Percentiles rank a stretch among this genome's conserved stretches.
Evolutionary conservation across 2,113 vertebrate species (phyloP).

Genomic region (Myodes glareolus): DNA sequence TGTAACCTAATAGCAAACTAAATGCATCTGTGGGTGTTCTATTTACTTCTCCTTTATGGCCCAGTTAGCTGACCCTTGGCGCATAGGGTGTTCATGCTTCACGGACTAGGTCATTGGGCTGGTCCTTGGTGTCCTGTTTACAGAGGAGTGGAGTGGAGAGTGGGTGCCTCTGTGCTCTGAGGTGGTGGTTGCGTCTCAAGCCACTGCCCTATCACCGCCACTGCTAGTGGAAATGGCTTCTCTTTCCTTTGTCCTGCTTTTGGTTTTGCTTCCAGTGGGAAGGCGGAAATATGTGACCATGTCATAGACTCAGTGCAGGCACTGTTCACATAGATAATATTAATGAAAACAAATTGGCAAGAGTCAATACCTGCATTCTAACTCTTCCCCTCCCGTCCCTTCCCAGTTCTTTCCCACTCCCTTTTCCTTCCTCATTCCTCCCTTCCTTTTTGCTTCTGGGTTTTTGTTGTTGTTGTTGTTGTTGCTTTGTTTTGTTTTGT

Average conservation of each 20-base stretch:
- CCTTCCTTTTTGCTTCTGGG: background rate
- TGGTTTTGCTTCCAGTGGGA: conserved; percentile 13
- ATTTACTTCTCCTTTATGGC: conserved; percentile 52
- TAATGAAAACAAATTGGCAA: conserved; percentile 17
- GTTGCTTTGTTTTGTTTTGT: too few relatives aligned
- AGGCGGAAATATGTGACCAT: background rate
- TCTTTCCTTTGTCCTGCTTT: conserved; percentile 20
- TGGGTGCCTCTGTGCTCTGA: background rate
- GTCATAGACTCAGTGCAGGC: background rate
- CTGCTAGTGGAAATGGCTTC: background rate
- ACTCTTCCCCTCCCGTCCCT: background rate
- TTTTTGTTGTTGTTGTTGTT: too few relatives aligned
- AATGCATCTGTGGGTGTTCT: conserved; percentile 31
- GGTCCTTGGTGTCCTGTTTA: background rate
- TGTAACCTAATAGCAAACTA: background rate
- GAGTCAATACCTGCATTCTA: conserved; percentile 6
- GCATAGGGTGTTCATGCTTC: background rate
- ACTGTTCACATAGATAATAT: background rate
- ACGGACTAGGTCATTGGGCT: conserved; percentile 36
- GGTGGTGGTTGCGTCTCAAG: background rate
- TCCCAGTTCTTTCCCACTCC: background rate
- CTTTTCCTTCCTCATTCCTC: background rate
- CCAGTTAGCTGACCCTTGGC: conserved; percentile 22
- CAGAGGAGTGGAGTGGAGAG: background rate
- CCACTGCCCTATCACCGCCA: background rate